A percentile compares a stretch with the other conserved stretches of the same genome.
Evolutionary conservation across 2,113 vertebrate species (phyloP).

Genomic region (Apaloderma vittatum): DNA sequence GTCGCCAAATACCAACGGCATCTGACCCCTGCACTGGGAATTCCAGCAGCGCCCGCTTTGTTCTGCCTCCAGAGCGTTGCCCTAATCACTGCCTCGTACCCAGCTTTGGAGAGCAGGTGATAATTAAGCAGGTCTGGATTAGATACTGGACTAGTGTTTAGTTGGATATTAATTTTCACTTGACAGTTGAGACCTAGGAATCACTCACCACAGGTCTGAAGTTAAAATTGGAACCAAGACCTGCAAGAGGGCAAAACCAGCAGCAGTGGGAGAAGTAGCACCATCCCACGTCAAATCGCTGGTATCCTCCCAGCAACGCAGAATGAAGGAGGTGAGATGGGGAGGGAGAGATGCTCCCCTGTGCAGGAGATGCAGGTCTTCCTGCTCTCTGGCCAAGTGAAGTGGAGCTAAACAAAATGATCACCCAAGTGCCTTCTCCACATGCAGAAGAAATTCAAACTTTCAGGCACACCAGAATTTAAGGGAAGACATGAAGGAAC

Average conservation of each 20-base stretch:
- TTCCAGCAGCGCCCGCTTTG: slow-evolving; percentile 35
- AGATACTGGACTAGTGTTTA: not conserved
- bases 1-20: slow-evolving; percentile 49
- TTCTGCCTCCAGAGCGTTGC: not conserved
- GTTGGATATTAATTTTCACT: slow-evolving; percentile 25
- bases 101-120: not conserved
- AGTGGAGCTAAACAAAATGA: not conserved
- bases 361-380: not conserved
- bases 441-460: not conserved
- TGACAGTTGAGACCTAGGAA: slow-evolving; percentile 21
- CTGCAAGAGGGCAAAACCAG: not conserved
- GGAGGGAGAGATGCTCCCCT: not conserved
- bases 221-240: not conserved
- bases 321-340: not conserved
- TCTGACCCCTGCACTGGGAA: slow-evolving; percentile 64
- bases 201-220: not conserved
- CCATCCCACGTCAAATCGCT: not conserved
- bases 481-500: not conserved
- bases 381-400: not conserved
- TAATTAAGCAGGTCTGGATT: slow-evolving; percentile 61
- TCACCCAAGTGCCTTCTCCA: not conserved
- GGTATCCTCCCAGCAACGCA: not conserved
- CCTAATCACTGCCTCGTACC: not conserved
- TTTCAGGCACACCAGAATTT: not conserved
- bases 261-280: not conserved